Base-by-base conservation (phyloP, 2,113 vertebrate genomes). In the Tragelaphus imberbis region DNA sequence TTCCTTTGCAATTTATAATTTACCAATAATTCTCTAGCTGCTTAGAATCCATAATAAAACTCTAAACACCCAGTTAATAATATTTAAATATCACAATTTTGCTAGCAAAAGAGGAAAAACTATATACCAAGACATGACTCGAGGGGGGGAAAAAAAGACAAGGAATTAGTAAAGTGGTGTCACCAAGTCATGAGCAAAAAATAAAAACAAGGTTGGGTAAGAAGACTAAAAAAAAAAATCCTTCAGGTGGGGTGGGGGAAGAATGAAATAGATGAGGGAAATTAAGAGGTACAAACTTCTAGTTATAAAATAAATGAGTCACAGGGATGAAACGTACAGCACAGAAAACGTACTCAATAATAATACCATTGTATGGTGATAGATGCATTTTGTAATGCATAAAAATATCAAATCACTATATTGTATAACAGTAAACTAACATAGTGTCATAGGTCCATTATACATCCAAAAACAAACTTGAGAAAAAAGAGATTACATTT, bases 1-100 rank as follows among this genome's bases (percentile, higher is more conserved):
- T 77, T 79, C 19, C 21, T 30, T 96, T 86, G 40, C 6, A 95
- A 96, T 94, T 88, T 91, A 86, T 56, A 80, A 7, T n/a, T 95
- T 94, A 86, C 2, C 44, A 88, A 94, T 36, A 97, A 97, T 97
- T 95, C 19, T 97, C 30, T 82, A 61, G 51, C 16, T 96, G 7
- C 49, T 94, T 59, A 89, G 30, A 97, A 90, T 63, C n/a, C 25
- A 79, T 53, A 98, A 91, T 63, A 84, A 95, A 88, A 94, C 23
- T 30, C 27, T 55, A 92, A 92, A 94, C 3, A 82, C 10, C 8
- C 28, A 86, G 16, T 86, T 95, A 88, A 59, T 82, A 90, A 93
- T 47, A 87, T 97, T 91, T 55, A 92, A 97, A 89, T 36, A 65
- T 21, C 63, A 84, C 5, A 84, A 87, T 94, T 96, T 93, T 93